Base-by-base conservation (phyloP, 2,888 invertebrate genomes). In the Lordiphosa fenestrarum region DNA sequence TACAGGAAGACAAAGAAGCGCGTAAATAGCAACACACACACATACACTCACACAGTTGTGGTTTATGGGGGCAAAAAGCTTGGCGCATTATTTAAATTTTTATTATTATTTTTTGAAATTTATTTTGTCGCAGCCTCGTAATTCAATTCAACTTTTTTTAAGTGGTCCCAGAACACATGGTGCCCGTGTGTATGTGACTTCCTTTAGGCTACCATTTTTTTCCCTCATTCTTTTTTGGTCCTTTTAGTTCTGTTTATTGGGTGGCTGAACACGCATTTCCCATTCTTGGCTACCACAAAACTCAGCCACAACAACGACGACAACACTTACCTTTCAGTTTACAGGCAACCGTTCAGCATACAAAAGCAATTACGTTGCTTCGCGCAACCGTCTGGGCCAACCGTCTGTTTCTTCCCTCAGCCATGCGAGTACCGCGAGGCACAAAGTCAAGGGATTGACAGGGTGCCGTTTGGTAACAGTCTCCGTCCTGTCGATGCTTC, bases 51-150 rank as follows among this genome's bases (percentile, higher is more conserved):
- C 56, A 58, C 50, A 58, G 41, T 42, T 50, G 63, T 19, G 60
- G 62, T 61, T 70, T 61, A 25, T 46, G 54, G 42, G 38, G 55
- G 15, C n/a, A 15, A 15, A 59, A 65, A 66, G 59, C 69, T 62
- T 62, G 49, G 53, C 70, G 63, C 72, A 71, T 71, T 75, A 66
- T 75, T 71, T 71, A 71, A 64, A 71, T 75, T 71, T 72, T 63
- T 63, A 71, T 75, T 19, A 19, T 63, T 63, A 71, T 75, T 68
- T 63, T 68, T 66, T 63, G 52, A 50, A 71, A 75, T 73, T 73
- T 75, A 71, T 71, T 73, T 65, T 53, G 52, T 60, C 57, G 47
- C 60, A 53, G 56, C 50, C 62, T 65, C 69, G 66, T 75, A 75
- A 68, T 72, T 73, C 71, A 71, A 73, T 71, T 71, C 72, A 63